phyloP scores from a whole-genome alignment of 2,888 invertebrate species.

The Philereme vetulata region DNA sequence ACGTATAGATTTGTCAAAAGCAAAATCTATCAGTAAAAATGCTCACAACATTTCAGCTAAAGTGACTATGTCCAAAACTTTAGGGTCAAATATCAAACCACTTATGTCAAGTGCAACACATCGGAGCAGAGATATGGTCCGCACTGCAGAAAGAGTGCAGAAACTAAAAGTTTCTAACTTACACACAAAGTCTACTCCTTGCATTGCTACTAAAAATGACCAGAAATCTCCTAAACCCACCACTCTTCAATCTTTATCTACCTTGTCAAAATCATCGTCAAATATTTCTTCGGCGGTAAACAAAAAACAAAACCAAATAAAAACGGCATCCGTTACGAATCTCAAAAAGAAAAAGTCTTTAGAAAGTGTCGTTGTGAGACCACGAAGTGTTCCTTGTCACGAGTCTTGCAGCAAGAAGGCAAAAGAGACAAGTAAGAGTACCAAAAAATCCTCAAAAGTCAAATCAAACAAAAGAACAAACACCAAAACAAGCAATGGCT shows the following conservation, averaged over 20 bases:
- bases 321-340: constrained; percentile 69
- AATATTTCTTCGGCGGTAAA: constrained; percentile 55
- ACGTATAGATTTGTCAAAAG: constrained; percentile 67
- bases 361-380: constrained; percentile 60
- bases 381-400: constrained; percentile 67
- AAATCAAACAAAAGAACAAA: constrained; percentile 49
- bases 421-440: constrained; percentile 55
- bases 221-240: constrained; percentile 48
- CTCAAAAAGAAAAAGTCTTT: constrained; percentile 71
- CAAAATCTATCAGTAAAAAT: constrained; percentile 52
- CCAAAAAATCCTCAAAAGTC: constrained; percentile 53
- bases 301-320: constrained; percentile 60
- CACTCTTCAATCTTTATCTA: constrained; percentile 50
- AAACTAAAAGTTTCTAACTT: constrained; percentile 64
- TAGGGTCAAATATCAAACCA: constrained; percentile 42
- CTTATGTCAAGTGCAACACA: constrained; percentile 54
- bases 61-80: constrained; percentile 36
- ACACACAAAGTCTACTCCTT: constrained; percentile 65
- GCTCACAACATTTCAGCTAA: constrained; percentile 41
- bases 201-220: constrained; percentile 53
- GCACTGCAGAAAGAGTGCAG: constrained; percentile 75
- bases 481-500: constrained; percentile 49
- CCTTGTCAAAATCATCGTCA: constrained; percentile 64
- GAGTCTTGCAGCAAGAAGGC: constrained; percentile 65
- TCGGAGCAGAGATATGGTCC: constrained; percentile 76